phyloP scores from a whole-genome alignment of 2,113 vertebrate genomes.

The Isurus oxyrinchus region DNA sequence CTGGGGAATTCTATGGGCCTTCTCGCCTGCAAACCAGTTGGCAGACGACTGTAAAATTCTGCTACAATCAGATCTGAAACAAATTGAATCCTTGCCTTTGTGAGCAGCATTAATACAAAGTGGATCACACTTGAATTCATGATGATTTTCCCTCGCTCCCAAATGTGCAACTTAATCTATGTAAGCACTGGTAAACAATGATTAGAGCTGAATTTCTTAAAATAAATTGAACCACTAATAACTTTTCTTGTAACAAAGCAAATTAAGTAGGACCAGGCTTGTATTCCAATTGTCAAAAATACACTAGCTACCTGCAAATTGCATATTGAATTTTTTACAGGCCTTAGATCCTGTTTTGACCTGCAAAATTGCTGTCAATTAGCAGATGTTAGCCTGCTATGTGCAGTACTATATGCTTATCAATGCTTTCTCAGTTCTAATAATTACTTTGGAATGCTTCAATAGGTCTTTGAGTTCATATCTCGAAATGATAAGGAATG shows the following conservation, averaged over 20 bases:
- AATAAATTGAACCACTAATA: no score
- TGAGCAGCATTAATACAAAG: neutral
- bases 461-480: neutral
- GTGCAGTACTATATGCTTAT: neutral
- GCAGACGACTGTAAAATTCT: no score
- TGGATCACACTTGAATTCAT: neutral
- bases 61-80: neutral
- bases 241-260: neutral
- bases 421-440: neutral
- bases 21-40: neutral
- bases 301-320: neutral
- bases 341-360: neutral
- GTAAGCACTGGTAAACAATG: neutral
- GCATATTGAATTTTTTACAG: neutral
- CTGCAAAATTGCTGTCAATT: neutral
- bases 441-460: neutral
- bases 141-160: neutral
- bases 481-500: conserved; percentile 17
- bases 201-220: neutral
- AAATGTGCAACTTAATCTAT: neutral
- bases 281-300: neutral
- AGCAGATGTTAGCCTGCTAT: neutral
- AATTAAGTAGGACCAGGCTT: neutral
- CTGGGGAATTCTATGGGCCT: no score
- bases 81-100: neutral